Evolutionary conservation across 37 sponge, comb jelly and placozoan species (phyloP).

Genomic region (Bolinopsis microptera): DNA sequence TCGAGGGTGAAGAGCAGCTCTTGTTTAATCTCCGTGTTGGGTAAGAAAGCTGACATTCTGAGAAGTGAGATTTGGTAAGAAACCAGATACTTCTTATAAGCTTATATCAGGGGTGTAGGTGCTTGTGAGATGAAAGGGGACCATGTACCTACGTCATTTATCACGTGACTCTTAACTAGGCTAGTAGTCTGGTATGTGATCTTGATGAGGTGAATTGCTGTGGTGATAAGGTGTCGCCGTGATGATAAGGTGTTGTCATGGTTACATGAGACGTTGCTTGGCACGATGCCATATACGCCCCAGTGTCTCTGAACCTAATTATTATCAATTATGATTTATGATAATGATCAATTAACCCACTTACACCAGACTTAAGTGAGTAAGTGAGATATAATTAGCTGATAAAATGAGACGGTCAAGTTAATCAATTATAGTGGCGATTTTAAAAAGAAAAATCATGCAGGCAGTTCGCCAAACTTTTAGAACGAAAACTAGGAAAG

Average conservation of each 20-base stretch:
- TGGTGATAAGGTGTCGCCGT: background rate
- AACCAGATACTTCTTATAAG: background rate
- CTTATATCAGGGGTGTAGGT: background rate
- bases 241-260: too few relatives aligned
- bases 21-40: constrained; percentile 3
- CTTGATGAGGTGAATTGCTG: background rate
- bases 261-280: background rate
- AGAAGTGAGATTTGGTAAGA: background rate
- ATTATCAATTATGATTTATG: background rate
- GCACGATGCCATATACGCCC: background rate
- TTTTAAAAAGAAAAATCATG: too few relatives aligned
- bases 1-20: constrained; percentile 53
- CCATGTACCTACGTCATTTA: background rate
- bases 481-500: too few relatives aligned
- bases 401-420: too few relatives aligned
- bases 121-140: background rate
- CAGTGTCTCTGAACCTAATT: background rate
- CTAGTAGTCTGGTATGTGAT: background rate
- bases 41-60: background rate
- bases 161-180: background rate
- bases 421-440: too few relatives aligned
- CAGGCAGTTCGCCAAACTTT: too few relatives aligned
- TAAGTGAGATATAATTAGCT: too few relatives aligned
- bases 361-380: background rate
- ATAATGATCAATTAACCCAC: too few relatives aligned